Conservation (phyloP, 2,797 vertebrate genomes). For the Spea hammondii region DNA sequence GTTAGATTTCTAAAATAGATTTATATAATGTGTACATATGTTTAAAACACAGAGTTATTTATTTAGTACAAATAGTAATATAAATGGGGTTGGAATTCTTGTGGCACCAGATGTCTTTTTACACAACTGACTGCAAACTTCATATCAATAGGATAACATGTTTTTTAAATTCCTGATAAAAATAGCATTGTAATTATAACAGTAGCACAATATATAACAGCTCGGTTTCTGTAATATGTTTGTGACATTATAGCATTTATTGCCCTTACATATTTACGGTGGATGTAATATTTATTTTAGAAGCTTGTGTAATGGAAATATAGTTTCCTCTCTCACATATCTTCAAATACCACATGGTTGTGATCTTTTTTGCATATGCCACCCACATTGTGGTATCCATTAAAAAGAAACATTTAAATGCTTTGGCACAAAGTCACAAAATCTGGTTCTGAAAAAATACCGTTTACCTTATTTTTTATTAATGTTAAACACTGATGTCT, state of each 20-base stretch:
- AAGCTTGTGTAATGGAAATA: slow-evolving; percentile 40
- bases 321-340: slow-evolving; percentile 48
- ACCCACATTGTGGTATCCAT: slow-evolving; percentile 66
- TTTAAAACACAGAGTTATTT: background rate
- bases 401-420: slow-evolving; percentile 60
- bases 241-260: slow-evolving; percentile 34
- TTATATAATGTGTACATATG: too few species aligned
- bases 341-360: slow-evolving; percentile 57
- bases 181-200: slow-evolving; percentile 13
- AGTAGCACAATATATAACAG: slow-evolving; percentile 27
- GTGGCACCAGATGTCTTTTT: slow-evolving; percentile 32
- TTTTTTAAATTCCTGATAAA: slow-evolving; percentile 27
- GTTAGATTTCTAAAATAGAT: too few species aligned
- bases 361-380: slow-evolving; percentile 53
- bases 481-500: slow-evolving; percentile 61
- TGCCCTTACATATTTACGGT: slow-evolving; percentile 25
- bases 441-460: slow-evolving; percentile 66
- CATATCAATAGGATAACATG: slow-evolving; percentile 25
- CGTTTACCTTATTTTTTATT: slow-evolving; percentile 70
- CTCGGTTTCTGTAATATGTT: slow-evolving; percentile 27
- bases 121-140: slow-evolving; percentile 26
- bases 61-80: slow-evolving; percentile 12
- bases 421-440: slow-evolving; percentile 61
- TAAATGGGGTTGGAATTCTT: slow-evolving; percentile 9
- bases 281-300: slow-evolving; percentile 44